phyloP scores from a whole-genome alignment of 2,113 vertebrate species.

The Ictalurus punctatus region DNA sequence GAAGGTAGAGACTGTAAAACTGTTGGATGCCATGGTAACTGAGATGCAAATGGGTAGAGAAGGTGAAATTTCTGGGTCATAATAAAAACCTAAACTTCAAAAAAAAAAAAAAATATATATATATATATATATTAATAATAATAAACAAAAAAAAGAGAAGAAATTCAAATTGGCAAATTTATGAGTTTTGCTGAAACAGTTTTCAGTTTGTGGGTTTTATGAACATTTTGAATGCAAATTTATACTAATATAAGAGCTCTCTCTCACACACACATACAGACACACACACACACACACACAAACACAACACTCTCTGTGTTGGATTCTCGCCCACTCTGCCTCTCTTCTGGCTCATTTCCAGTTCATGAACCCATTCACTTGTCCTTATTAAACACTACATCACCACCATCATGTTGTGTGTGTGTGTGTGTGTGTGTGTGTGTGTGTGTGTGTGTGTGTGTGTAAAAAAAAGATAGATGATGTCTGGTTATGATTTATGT shows the following conservation, averaged over 20 bases:
- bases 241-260: not conserved
- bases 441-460: conserved; percentile 40
- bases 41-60: not conserved
- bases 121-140: too few relatives aligned
- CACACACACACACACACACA: conserved; percentile 35
- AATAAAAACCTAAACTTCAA: too few relatives aligned
- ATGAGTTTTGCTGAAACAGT: not conserved
- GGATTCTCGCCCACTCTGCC: conserved; percentile 9
- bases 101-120: too few relatives aligned
- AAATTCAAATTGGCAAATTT: not conserved
- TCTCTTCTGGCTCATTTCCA: conserved; percentile 36
- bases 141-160: too few relatives aligned
- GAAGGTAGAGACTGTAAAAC: not conserved
- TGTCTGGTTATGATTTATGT: conserved; percentile 57
- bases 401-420: not conserved
- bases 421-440: conserved; percentile 54
- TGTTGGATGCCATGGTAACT: not conserved
- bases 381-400: conserved; percentile 33
- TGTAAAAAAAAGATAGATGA: conserved; percentile 54
- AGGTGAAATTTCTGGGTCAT: too few relatives aligned
- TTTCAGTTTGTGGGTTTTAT: not conserved
- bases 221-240: not conserved
- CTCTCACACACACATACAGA: conserved; percentile 25
- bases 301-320: not conserved
- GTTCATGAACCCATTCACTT: conserved; percentile 29